phyloP scores from a whole-genome alignment of 2,113 vertebrate species.

The Microcebus murinus region DNA sequence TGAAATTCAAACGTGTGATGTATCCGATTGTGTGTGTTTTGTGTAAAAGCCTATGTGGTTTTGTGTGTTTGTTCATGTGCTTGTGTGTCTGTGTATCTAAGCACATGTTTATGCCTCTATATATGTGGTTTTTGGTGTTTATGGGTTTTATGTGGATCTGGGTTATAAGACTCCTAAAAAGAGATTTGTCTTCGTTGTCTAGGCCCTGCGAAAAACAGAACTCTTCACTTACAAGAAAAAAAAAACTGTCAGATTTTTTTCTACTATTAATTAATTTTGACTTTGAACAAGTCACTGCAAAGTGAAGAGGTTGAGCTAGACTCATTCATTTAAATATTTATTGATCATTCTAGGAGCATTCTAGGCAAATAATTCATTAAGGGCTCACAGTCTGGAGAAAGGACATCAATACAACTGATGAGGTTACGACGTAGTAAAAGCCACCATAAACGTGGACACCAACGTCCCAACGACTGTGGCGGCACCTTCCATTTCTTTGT shows the following conservation, averaged over 20 bases:
- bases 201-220: not conserved
- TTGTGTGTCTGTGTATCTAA: not conserved
- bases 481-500: not conserved
- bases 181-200: not conserved
- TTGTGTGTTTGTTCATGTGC: not conserved
- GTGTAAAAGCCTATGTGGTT: not conserved
- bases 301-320: slow-evolving; percentile 24
- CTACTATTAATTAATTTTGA: slow-evolving; percentile 58
- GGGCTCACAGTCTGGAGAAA: not conserved
- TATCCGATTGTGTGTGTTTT: not conserved
- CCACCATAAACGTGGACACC: not conserved
- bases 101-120: not conserved
- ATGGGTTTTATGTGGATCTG: not conserved
- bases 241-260: not conserved
- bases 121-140: not conserved
- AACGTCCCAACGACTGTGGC: rapidly evolving
- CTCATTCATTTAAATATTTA: slow-evolving; percentile 57
- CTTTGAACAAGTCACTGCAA: slow-evolving; percentile 53
- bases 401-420: not conserved
- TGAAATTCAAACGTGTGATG: not conserved
- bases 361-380: slow-evolving; percentile 47
- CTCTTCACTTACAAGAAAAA: slow-evolving; percentile 3
- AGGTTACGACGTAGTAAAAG: not conserved
- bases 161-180: not conserved
- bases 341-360: not conserved